A percentile compares a stretch with the other conserved stretches of the same genome.
These are phyloP conservation scores for Drosophila auraria DNA, from an alignment of 1,140 invertebrate genomes.

Conservation along the genomic window DNA sequence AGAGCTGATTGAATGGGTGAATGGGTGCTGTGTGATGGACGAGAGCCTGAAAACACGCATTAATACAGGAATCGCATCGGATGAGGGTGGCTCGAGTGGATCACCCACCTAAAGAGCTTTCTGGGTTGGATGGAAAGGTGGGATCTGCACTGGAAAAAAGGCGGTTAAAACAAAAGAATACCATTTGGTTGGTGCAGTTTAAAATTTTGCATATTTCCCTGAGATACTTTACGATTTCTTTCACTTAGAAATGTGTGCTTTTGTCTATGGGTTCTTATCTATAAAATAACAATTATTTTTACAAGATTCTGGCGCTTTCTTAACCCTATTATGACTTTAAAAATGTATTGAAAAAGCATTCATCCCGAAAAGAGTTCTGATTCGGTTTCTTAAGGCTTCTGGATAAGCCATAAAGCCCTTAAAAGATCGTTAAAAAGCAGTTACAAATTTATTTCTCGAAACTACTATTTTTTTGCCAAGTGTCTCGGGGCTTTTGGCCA, in stretches of 20 bases:
- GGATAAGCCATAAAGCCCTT: background rate
- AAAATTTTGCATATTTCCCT: background rate
- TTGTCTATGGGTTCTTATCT: background rate
- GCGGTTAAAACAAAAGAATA: background rate
- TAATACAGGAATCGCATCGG: slow-evolving; percentile 15
- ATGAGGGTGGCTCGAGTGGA: slow-evolving; percentile 25
- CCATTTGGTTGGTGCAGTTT: background rate
- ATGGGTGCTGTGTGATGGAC: slow-evolving; percentile 14
- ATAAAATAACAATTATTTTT: background rate
- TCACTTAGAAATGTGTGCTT: background rate
- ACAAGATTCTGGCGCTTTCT: too few relatives aligned
- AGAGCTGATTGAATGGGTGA: slow-evolving; percentile 38
- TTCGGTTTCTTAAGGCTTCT: background rate
- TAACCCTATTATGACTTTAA: too few relatives aligned
- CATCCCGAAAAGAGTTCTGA: background rate
- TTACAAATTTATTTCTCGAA: background rate
- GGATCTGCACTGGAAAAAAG: slow-evolving; percentile 22
- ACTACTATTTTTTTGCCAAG: background rate
- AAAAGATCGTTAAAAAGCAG: too few relatives aligned
- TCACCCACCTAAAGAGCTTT: slow-evolving; percentile 30
- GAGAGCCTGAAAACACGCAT: slow-evolving; percentile 16
- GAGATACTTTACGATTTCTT: background rate
- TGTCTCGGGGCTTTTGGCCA: background rate
- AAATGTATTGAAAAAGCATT: too few relatives aligned
- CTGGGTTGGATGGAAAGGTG: background rate